Conservation (phyloP, 1,140 invertebrate species). For the Trissolcus basalis region DNA sequence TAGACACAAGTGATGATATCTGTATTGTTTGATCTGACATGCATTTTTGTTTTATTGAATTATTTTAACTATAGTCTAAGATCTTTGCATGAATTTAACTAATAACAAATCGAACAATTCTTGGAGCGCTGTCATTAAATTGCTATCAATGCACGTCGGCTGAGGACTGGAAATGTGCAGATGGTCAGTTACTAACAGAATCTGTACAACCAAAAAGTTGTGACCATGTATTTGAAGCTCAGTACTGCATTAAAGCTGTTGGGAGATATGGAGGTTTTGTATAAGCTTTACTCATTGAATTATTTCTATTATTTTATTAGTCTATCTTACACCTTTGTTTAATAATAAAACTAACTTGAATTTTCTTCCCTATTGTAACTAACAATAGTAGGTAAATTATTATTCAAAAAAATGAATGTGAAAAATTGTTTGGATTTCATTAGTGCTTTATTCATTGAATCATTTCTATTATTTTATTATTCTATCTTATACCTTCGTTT, state of each 20-base stretch:
- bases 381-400: too few relatives aligned
- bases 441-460: too few relatives aligned
- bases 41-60: background rate
- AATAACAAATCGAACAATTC: constrained; percentile 21
- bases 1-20: too few relatives aligned
- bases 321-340: too few relatives aligned
- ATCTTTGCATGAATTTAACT: background rate
- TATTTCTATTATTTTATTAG: too few relatives aligned
- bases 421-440: too few relatives aligned
- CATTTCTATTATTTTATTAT: too few relatives aligned
- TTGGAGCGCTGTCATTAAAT: constrained; percentile 78
- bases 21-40: too few relatives aligned
- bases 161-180: constrained; percentile 84
- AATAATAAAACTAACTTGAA: too few relatives aligned
- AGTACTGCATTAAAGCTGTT: constrained; percentile 90
- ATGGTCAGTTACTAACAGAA: constrained; percentile 81
- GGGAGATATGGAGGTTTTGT: constrained; percentile 77
- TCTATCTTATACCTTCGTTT: too few relatives aligned
- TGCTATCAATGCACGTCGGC: constrained; percentile 91
- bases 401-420: too few relatives aligned
- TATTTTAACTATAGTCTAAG: background rate
- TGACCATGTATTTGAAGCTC: constrained; percentile 85
- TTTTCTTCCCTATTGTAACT: too few relatives aligned
- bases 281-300: constrained; percentile 2
- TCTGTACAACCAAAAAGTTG: constrained; percentile 81